Evolutionary conservation across 2,888 invertebrate genomes (phyloP), one percentile per base, ranked within the genome.

Genomic region (Orthonevra nobilis): DNA sequence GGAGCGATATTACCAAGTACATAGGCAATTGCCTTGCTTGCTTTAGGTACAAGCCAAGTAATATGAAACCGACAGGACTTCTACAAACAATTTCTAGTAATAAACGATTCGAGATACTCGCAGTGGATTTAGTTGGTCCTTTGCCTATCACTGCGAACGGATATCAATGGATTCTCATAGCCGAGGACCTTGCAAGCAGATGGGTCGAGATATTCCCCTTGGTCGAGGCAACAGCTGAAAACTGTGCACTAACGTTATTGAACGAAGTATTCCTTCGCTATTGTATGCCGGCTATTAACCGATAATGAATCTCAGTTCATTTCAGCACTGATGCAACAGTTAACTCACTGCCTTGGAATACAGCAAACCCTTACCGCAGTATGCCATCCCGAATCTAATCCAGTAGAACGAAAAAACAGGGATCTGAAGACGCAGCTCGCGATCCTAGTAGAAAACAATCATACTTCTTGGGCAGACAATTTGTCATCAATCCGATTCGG

Each of bases 271-370:
- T 87, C n/a, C 40, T 87, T 3, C 70, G 86, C 9, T 87, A 84
- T 70, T 86, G 86, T 0, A 12, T 83, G 87, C 0, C 52, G 85
- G 4, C 9, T 87, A 0, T 81, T 85, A 3, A 84, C 83, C 7
- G 86, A 88, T 32, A 88, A 87, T 12, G 87, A 87, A 0, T 46
- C 82, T 0, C 86, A 87, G 38, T 86, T 87, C 48, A 81, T 86
- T 0, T 83, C 83, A 2, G 82, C 75, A 0, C 81, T 86, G 0
- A 86, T 87, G 85, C 87, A 87, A 46, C 81, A 86, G 46, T 36
- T 85, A 0, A 26, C 44, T 1, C 68, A 56, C 30, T 77, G 58
- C 56, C 12, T 77, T 1, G 66, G 32, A 1, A 81, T 81, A 7
- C 52, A 81, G 9, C 77, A 81, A 26, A 52, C 36, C 1, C 73